Percentiles rank a stretch among this genome's conserved stretches.
Evolutionary conservation across 2,113 vertebrate genomes (phyloP).

Genomic region (Hystrix brachyura): DNA sequence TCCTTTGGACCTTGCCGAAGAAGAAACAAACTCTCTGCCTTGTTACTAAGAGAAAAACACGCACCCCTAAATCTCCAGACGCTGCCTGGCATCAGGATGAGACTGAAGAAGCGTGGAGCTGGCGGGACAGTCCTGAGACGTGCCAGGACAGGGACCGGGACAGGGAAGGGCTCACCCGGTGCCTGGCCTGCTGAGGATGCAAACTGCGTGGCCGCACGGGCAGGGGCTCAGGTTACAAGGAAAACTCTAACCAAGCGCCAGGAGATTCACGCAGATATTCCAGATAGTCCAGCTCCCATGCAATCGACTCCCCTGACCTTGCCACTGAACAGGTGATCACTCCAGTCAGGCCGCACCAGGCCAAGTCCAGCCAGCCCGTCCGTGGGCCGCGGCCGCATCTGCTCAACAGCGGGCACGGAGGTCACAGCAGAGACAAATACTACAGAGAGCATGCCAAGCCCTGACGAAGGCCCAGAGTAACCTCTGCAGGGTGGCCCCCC

Average conservation of each 20-base stretch:
- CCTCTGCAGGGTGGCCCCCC: background rate
- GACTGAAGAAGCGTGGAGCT: background rate
- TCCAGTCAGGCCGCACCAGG: background rate
- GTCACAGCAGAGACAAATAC: background rate
- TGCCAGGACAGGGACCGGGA: background rate
- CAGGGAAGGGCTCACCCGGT: background rate
- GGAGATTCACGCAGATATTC: background rate
- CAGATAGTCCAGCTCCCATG: too few relatives aligned
- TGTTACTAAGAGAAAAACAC: background rate
- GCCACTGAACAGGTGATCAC: background rate
- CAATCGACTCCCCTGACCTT: background rate
- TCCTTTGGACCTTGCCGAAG: background rate
- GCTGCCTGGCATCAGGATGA: background rate
- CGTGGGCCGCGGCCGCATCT: background rate
- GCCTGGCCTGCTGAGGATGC: background rate
- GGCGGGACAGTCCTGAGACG: background rate
- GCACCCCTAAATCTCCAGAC: background rate
- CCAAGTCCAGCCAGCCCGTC: background rate
- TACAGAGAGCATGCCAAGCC: background rate
- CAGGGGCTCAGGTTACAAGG: background rate
- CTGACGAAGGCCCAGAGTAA: background rate
- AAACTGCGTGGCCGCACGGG: background rate
- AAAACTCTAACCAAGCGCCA: background rate
- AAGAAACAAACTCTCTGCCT: background rate
- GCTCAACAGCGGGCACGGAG: background rate